Base-by-base conservation (phyloP, 2,797 vertebrate genomes). In the Threskiornis aethiopicus region DNA sequence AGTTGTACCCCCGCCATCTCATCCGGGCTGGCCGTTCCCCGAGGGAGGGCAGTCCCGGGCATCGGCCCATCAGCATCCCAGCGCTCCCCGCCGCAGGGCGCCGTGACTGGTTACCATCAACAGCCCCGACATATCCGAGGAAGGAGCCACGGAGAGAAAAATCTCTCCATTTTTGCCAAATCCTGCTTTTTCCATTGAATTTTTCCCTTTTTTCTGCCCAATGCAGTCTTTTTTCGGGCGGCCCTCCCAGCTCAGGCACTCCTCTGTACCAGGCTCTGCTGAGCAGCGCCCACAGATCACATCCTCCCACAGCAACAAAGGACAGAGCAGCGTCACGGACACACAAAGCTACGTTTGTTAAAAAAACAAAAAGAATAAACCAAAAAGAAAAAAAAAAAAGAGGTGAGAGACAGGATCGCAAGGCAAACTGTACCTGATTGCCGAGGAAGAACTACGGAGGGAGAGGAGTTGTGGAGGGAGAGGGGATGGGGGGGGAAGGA, bases 361-460 rank as follows among this genome's bases (percentile, higher is more conserved):
- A 57, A 39, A 81, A 26, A 54, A 28, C 8, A 13, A 9, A 9
- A 10, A 11, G 24, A 54, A 51, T 5, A 14, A 10, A 9, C 5
- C 11, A 35, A 16, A 33, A 31, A 13, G 19, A 6, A 21, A 35
- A 58, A 37, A 37, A n/a, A n/a, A 7, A 25, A 26, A 51, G 93
- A 95, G 91, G 71, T 84, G 87, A 96, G 90, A 97, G 75, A 88
- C 92, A 97, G 97, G 93, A 95, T 89, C 64, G 67, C 97, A 85
- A 97, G 97, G 97, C 97, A 98, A 98, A 99, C 99, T 99, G 99
- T 99, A 99, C 99, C 99, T 99, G 99, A 98, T 99, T 99, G 98
- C 99, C 99, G 98, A 99, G 99, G 99, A 99, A 99, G 99, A 99
- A 99, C 99, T 99, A 99, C 4, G 96, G 83, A 98, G 89, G 96